Evolutionary conservation across 2,888 invertebrate genomes (phyloP), one percentile per base, ranked within the genome.

Genomic region (Eledone cirrhosa): DNA sequence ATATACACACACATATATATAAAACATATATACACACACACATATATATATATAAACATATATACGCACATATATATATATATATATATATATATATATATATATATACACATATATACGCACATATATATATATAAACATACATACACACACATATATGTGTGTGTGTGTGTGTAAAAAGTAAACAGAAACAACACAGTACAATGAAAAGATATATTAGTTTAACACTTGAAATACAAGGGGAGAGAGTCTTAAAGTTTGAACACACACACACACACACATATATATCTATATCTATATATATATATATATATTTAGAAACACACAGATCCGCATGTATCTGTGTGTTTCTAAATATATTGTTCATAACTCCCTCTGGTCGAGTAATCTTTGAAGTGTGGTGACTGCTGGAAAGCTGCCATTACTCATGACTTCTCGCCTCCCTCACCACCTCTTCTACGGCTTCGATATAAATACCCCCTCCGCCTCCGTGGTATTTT

Each of bases 21-120:
- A 11, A n/a, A n/a, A n/a, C 24, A 63, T 63, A 63, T 7, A 63
- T 72, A 13, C 29, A 24, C 22, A 33, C 27, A 13, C 22, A 72
- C 29, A n/a, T 72, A 72, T 72, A 27, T 24, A n/a, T 72, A 72
- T 72, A n/a, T 72, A 72, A 27, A 72, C 29, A 24, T 72, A 72
- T 72, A 72, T 72, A 72, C 29, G 29, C 29, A 24, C 29, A 27
- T 72, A 24, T 72, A n/a, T 72, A 24, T 72, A n/a, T 72, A n/a
- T 72, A 24, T 72, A 27, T 72, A 72, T 72, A 72, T 72, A 72
- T 72, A 72, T 72, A 72, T 72, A 72, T 72, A 72, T 72, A 72
- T 72, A n/a, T 72, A 72, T 72, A n/a, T 72, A n/a, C 29, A 72
- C 29, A n/a, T 72, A 72, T n/a, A 72, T 72, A 72, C 29, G 29